Evolutionary conservation across 1,140 invertebrate genomes (phyloP).

Genomic region (Teleopsis dalmanni): DNA sequence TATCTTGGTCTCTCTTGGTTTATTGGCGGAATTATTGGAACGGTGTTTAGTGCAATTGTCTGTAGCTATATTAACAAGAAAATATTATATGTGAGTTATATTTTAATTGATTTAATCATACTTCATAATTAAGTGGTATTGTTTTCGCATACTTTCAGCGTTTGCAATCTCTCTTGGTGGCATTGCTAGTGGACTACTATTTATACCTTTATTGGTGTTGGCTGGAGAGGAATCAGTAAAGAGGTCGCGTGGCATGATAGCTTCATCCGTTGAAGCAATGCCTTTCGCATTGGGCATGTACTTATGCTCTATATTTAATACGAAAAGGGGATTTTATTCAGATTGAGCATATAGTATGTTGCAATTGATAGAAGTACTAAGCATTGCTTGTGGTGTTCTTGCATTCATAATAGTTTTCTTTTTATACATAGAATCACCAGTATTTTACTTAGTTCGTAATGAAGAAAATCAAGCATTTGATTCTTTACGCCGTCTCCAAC

Average conservation of each 20-base stretch:
- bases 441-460: slow-evolving; percentile 22
- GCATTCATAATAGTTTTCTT: slow-evolving; percentile 19
- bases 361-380: slow-evolving; percentile 26
- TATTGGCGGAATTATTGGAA: slow-evolving; percentile 24
- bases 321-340: too few species aligned
- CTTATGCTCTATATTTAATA: slow-evolving; percentile 23
- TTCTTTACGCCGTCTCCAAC: slow-evolving; percentile 25
- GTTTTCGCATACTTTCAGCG: slow-evolving; percentile 12
- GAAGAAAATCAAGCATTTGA: slow-evolving; percentile 25
- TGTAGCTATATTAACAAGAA: slow-evolving; percentile 25
- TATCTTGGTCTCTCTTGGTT: slow-evolving; percentile 22
- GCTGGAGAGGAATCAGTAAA: slow-evolving; percentile 26
- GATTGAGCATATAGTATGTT: slow-evolving; percentile 22
- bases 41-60: slow-evolving; percentile 16
- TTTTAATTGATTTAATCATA: too few species aligned
- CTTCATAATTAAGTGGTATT: neutral
- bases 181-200: slow-evolving; percentile 29
- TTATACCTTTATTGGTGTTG: slow-evolving; percentile 26
- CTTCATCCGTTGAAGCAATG: slow-evolving; percentile 23
- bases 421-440: slow-evolving; percentile 27
- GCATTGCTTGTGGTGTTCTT: slow-evolving; percentile 20
- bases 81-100: too few species aligned
- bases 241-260: slow-evolving; percentile 20
- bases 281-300: slow-evolving; percentile 27
- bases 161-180: slow-evolving; percentile 27